Conservation (phyloP, 2,888 invertebrate species). For the Miltochrista miniata region DNA sequence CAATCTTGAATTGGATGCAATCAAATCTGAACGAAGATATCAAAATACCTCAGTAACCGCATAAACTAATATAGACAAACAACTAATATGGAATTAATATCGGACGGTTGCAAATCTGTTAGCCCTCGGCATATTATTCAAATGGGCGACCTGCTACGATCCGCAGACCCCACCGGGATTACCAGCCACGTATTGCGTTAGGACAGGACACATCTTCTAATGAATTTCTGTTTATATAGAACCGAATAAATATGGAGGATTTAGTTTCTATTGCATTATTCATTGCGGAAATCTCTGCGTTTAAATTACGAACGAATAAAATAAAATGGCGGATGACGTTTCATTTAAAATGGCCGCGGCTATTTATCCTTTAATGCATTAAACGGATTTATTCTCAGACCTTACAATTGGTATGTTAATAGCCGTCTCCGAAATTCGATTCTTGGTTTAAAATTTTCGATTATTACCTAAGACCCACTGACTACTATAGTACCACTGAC, state of each 20-base stretch:
- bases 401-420: no score
- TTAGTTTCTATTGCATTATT: conserved; percentile 23
- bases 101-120: conserved; percentile 29
- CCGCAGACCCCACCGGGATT: conserved; percentile 15
- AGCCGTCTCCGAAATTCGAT: no score
- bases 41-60: background rate
- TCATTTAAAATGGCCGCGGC: no score
- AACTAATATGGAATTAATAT: conserved; percentile 22
- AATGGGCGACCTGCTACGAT: conserved; percentile 22
- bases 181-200: conserved; percentile 24
- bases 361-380: no score
- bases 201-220: conserved; percentile 29
- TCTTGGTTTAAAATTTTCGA: no score
- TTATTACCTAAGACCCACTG: no score
- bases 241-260: conserved; percentile 19
- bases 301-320: no score
- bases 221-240: conserved; percentile 33
- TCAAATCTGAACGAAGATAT: background rate
- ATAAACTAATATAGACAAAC: conserved; percentile 8
- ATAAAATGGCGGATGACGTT: no score
- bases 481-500: no score
- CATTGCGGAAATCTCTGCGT: conserved; percentile 9
- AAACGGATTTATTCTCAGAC: no score
- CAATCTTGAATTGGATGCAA: no score
- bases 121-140: conserved; percentile 24